Base-by-base conservation (phyloP, 2,113 vertebrate genomes). In the Callipepla squamata region DNA sequence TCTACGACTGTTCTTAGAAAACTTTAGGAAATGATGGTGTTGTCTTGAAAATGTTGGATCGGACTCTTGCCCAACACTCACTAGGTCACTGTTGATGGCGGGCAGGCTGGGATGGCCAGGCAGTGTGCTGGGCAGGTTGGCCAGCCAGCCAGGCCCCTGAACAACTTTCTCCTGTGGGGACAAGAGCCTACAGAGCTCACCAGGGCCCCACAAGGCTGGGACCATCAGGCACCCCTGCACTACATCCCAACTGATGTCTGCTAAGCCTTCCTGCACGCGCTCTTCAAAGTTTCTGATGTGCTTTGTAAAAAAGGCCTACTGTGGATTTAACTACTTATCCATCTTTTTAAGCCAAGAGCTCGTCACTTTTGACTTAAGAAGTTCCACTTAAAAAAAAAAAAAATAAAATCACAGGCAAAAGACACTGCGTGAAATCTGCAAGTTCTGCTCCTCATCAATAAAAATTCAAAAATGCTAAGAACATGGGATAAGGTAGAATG, bases 391-490 rank as follows among this genome's bases (percentile, higher is more conserved):
- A 94, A 82, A 76, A 65, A n/a, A 8, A 9, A 13, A 63, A 66
- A 44, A n/a, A 17, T 42, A 25, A 11, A 2, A 47, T 23, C 77
- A 91, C 34, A 80, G 42, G 42, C 25, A 87, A 93, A 94, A 81
- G 68, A 81, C 59, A 47, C 51, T 34, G 42, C 63, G 50, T 67
- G 44, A 96, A 86, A 77, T 85, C 59, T 58, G 42, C 28, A 88
- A 61, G 78, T 93, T 86, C 73, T 68, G 76, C 7, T 16, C n/a
- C 40, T 50, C 67, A 59, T 74, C 38, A 91, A 28, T 66, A 91
- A 83, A 89, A 94, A 77, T 18, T 80, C 34, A 45, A 66, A 66
- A 89, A 83, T 74, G 38, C 67, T 74, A 80, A 87, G 82, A 90
- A 83, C 9, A 36, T 8, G 14, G 32, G 45, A 34, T 66, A 85